phyloP scores from a whole-genome alignment of 2,797 vertebrate genomes.

The Neomorphus geoffroyi region DNA sequence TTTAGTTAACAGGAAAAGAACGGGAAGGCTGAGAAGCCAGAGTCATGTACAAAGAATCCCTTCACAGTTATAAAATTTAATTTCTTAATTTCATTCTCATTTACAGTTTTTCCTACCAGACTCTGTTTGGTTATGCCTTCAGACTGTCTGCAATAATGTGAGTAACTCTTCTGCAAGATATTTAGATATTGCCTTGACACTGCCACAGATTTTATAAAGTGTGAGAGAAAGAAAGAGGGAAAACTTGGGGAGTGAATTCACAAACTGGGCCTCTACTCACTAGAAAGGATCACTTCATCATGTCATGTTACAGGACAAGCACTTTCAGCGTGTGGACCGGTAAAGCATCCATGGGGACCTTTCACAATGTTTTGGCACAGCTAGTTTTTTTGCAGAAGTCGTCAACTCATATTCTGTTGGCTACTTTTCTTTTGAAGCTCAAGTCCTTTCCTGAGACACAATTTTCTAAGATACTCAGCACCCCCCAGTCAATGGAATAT shows the following conservation, averaged over 20 bases:
- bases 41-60: neutral
- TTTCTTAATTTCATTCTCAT: slow-evolving; percentile 2
- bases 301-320: neutral
- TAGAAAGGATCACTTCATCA: neutral
- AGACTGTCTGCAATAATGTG: neutral
- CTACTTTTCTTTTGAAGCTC: neutral
- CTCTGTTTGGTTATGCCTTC: neutral
- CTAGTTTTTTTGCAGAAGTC: neutral
- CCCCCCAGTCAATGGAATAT: neutral
- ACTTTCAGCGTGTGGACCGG: neutral
- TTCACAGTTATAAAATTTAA: neutral
- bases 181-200: neutral
- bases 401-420: neutral
- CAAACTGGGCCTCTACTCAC: neutral
- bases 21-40: neutral
- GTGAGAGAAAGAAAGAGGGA: neutral
- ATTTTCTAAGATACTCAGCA: neutral
- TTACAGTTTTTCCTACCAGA: slow-evolving; percentile 21
- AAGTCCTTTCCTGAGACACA: neutral
- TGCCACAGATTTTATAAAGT: neutral
- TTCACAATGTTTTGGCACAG: neutral
- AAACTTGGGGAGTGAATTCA: neutral
- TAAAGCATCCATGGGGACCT: neutral
- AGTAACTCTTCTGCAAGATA: neutral
- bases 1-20: neutral